Evolutionary conservation across 2,888 invertebrate genomes (phyloP).

Genomic region (Belgica antarctica): DNA sequence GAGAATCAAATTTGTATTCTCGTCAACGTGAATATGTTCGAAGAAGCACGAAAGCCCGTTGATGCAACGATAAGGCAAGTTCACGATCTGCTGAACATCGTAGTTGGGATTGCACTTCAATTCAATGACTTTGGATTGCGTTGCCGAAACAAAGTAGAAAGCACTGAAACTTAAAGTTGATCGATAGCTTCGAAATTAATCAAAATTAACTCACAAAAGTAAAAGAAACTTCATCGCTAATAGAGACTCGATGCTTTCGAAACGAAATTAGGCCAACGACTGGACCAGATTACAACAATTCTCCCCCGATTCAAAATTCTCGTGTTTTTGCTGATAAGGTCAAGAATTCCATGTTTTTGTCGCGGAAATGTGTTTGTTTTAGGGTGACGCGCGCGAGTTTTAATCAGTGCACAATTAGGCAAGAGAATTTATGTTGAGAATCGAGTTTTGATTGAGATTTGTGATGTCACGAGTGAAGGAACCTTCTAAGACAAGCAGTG

Average conservation of each 20-base stretch:
- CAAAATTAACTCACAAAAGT: background rate
- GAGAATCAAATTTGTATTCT: constrained; percentile 16
- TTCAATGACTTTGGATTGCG: constrained; percentile 36
- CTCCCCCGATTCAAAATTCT: constrained; percentile 2
- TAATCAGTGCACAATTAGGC: no score
- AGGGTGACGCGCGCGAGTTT: no score
- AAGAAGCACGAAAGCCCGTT: constrained; percentile 33
- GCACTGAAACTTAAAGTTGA: no score
- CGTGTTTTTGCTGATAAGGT: constrained; percentile 22
- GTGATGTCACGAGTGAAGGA: no score
- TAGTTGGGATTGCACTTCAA: constrained; percentile 41
- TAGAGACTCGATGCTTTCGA: background rate
- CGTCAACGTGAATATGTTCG: constrained; percentile 29
- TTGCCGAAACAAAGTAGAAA: background rate
- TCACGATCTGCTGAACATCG: constrained; percentile 4
- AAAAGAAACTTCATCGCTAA: constrained; percentile 11
- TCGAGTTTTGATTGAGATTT: no score
- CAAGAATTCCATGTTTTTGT: constrained; percentile 11
- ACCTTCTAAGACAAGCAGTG: no score
- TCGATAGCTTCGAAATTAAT: background rate
- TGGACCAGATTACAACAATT: background rate
- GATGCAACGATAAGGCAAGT: constrained; percentile 35
- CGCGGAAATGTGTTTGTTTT: constrained; percentile 4
- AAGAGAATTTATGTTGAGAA: no score
- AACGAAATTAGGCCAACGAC: constrained; percentile 2